phyloP scores from a whole-genome alignment of 1,140 invertebrate species.

The Bombus superbus region DNA sequence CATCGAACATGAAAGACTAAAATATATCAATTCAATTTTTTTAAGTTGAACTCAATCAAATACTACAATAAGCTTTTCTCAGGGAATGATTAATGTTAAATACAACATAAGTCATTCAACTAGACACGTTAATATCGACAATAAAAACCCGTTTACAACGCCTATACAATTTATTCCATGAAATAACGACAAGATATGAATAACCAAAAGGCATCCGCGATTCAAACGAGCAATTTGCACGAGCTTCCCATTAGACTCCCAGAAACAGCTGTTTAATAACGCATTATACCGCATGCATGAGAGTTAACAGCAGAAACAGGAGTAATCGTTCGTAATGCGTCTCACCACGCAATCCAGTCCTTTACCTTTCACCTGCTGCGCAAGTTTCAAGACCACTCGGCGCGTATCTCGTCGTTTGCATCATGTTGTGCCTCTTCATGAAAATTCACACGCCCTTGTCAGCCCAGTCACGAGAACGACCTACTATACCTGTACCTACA shows the following conservation, averaged over 20 bases:
- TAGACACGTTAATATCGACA: not conserved
- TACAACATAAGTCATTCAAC: not conserved
- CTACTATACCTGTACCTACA: not conserved
- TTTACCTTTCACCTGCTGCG: constrained; percentile 39
- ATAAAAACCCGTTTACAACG: not conserved
- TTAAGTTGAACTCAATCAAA: not conserved
- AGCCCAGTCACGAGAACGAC: not conserved
- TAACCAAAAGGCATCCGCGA: not conserved
- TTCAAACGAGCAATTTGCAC: constrained; percentile 21
- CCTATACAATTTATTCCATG: too few relatives aligned
- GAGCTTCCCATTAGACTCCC: constrained; percentile 4
- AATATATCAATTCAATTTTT: not conserved
- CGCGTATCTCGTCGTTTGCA: constrained; percentile 12
- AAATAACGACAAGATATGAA: not conserved
- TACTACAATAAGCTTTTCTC: too few relatives aligned
- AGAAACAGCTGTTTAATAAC: constrained; percentile 28
- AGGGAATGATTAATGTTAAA: not conserved
- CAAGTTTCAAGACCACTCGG: constrained; percentile 9
- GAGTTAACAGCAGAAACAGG: constrained; percentile 20
- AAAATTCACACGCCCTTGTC: not conserved
- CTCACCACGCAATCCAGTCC: constrained; percentile 38
- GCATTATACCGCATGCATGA: not conserved
- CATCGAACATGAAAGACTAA: too few relatives aligned
- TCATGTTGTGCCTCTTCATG: not conserved
- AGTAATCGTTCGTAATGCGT: constrained; percentile 40